Conservation (phyloP, 2,888 invertebrate genomes). For the Nomada ferruginata region DNA sequence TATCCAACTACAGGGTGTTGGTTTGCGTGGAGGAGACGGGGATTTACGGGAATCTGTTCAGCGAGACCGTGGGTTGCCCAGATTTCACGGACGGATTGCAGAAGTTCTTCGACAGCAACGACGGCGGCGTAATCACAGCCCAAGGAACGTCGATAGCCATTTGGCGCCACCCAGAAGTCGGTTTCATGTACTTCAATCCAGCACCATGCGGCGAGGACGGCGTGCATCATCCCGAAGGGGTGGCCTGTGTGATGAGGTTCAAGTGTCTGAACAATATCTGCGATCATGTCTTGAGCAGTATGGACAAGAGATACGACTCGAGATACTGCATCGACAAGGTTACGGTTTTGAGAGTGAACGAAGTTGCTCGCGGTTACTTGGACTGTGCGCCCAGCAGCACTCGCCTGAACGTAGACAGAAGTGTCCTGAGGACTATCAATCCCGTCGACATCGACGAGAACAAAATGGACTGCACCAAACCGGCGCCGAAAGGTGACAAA, state of each 20-base stretch:
- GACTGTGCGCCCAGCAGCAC: constrained; percentile 29
- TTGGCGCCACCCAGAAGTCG: constrained; percentile 85
- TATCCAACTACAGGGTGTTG: constrained; percentile 75
- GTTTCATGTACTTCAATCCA: constrained; percentile 87
- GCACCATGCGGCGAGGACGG: constrained; percentile 87
- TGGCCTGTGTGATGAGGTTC: constrained; percentile 76
- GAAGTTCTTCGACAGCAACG: constrained; percentile 82
- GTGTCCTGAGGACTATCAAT: constrained; percentile 69
- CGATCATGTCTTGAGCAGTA: constrained; percentile 69
- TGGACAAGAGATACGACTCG: constrained; percentile 73
- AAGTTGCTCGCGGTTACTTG: constrained; percentile 67
- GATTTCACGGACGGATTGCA: constrained; percentile 79
- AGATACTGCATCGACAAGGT: constrained; percentile 78
- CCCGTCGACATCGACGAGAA: constrained; percentile 68
- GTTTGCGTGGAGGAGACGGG: constrained; percentile 74
- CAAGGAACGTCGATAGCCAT: constrained; percentile 86
- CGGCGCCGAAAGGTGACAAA: constrained; percentile 58
- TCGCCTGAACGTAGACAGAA: constrained; percentile 61
- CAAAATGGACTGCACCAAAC: constrained; percentile 70
- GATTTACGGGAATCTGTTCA: constrained; percentile 75
- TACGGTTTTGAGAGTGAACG: constrained; percentile 67
- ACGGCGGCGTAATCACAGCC: constrained; percentile 86
- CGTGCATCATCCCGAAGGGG: constrained; percentile 60
- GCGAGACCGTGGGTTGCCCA: constrained; percentile 73
- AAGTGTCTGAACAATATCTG: constrained; percentile 69